phyloP scores from a whole-genome alignment of 2,888 invertebrate species.

The Uropetala carovei region DNA sequence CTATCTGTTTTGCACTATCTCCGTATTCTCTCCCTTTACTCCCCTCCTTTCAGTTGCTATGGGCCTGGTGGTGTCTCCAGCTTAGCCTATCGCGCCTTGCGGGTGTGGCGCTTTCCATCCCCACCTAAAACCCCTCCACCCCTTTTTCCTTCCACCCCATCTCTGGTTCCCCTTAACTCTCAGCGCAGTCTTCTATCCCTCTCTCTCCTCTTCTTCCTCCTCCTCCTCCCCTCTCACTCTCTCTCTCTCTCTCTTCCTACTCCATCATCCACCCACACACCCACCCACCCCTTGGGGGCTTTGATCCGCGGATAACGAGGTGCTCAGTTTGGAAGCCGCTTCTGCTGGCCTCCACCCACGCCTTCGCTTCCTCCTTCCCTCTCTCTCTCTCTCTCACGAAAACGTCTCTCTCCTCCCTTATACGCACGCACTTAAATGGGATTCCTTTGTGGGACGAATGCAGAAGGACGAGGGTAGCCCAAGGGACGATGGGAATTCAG shows the following conservation, averaged over 20 bases:
- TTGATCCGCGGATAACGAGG: constrained; percentile 64
- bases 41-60: constrained; percentile 43
- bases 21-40: background rate
- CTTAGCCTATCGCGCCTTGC: constrained; percentile 27
- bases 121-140: background rate
- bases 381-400: background rate
- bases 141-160: constrained; percentile 24
- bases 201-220: background rate
- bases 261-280: background rate
- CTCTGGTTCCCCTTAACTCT: constrained; percentile 16
- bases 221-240: background rate
- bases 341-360: constrained; percentile 51
- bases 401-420: background rate
- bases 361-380: background rate
- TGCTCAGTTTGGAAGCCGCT: constrained; percentile 58
- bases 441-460: constrained; percentile 59
- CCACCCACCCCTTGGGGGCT: constrained; percentile 34
- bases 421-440: constrained; percentile 59
- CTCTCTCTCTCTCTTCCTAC: background rate
- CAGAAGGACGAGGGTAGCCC: constrained; percentile 25
- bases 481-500: constrained; percentile 57
- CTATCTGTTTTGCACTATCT: background rate
- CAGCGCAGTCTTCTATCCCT: background rate
- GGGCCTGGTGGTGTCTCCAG: constrained; percentile 24
- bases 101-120: constrained; percentile 17